These are phyloP conservation scores for Aphaenogaster rudis DNA, from an alignment of 1,140 invertebrate species.

Conservation along the genomic window DNA sequence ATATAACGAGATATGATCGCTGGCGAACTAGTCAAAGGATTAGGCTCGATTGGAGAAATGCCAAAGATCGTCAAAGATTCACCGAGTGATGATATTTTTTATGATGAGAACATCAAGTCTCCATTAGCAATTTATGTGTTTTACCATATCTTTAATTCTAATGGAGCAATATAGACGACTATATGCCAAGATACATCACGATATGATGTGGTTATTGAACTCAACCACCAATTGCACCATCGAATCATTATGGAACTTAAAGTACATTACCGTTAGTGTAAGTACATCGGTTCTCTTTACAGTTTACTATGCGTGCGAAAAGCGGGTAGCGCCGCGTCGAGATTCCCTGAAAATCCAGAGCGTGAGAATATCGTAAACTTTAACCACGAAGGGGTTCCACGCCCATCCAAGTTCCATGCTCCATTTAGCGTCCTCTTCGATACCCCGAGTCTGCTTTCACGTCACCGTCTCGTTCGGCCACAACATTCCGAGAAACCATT, in stretches of 20 bases:
- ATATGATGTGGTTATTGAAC: neutral
- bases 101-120: neutral
- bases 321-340: conserved; percentile 11
- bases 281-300: neutral
- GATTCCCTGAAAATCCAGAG: conserved; percentile 50
- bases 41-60: conserved; percentile 7
- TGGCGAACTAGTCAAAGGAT: neutral
- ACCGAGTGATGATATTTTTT: neutral
- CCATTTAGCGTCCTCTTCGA: conserved; percentile 2
- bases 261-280: conserved; percentile 10
- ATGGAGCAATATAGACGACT: neutral
- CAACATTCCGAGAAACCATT: conserved; percentile 37
- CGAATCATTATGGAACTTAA: neutral
- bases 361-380: conserved; percentile 73
- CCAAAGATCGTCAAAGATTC: conserved; percentile 8
- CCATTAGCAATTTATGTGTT: neutral
- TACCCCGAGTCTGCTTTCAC: neutral
- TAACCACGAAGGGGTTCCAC: conserved; percentile 15
- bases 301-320: neutral
- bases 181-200: neutral
- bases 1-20: conserved; percentile 44
- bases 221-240: conserved; percentile 7
- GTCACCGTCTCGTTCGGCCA: conserved; percentile 9
- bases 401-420: neutral
- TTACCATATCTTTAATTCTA: conserved; percentile 26